Conservation (phyloP, 2,888 invertebrate genomes). For the Polymixis flavicincta region DNA sequence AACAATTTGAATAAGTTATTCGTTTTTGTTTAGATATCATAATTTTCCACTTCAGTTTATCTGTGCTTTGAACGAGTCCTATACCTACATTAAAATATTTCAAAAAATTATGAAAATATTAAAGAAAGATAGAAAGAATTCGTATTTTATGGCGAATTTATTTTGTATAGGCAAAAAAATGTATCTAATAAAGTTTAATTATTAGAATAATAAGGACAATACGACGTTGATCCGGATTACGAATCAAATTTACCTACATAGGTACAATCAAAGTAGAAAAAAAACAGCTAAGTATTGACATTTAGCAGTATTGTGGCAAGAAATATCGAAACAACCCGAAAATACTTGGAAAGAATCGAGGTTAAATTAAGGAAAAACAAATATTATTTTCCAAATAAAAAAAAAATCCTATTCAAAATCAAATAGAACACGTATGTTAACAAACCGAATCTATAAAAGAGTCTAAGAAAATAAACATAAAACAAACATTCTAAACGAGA, state of each 20-base stretch:
- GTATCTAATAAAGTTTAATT: too few relatives aligned
- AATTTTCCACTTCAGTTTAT: not conserved
- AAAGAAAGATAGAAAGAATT: too few relatives aligned
- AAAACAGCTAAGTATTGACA: too few relatives aligned
- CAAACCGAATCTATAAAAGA: not conserved
- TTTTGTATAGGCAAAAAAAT: too few relatives aligned
- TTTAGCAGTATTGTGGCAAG: too few relatives aligned
- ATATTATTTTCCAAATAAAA: not conserved
- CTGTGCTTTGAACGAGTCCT: not conserved
- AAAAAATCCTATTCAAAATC: not conserved
- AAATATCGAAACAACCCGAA: not conserved
- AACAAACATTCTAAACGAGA: not conserved
- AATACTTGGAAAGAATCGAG: not conserved
- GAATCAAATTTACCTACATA: too few relatives aligned
- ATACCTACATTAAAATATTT: not conserved
- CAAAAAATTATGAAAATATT: too few relatives aligned
- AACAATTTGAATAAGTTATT: too few relatives aligned
- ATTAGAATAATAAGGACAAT: too few relatives aligned
- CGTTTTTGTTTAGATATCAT: not conserved
- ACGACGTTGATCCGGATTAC: too few relatives aligned
- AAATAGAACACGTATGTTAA: not conserved
- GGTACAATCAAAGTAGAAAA: too few relatives aligned
- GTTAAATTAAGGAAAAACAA: not conserved
- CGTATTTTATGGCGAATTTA: too few relatives aligned
- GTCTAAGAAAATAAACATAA: not conserved